A percentile compares a stretch with the other conserved stretches of the same genome.
These are phyloP conservation scores for Xyrauchen texanus DNA, from an alignment of 2,113 vertebrate species.

Conservation along the genomic window DNA sequence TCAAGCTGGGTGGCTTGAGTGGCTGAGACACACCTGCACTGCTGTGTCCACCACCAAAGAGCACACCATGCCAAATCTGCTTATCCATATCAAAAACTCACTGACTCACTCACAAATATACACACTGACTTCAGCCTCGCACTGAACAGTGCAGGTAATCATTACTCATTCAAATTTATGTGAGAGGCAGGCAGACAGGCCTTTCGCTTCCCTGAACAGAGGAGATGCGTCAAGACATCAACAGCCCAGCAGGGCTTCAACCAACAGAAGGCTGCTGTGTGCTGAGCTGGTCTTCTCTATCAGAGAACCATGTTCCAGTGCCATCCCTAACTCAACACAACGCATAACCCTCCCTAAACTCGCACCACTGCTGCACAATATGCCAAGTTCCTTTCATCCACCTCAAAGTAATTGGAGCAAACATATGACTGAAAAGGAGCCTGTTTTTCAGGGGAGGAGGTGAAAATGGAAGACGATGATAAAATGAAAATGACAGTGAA, in stretches of 20 bases:
- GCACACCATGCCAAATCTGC: constrained; percentile 83
- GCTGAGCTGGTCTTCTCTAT: constrained; percentile 94
- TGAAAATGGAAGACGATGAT: constrained; percentile 29
- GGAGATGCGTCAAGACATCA: constrained; percentile 97
- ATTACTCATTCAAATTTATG: constrained; percentile 98
- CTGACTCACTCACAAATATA: constrained; percentile 29
- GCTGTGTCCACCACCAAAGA: no score
- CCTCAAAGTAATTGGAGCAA: constrained; percentile 46
- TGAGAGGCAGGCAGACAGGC: constrained; percentile 91
- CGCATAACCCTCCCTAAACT: constrained; percentile 6
- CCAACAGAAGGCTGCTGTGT: constrained; percentile 97
- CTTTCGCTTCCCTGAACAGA: constrained; percentile 85
- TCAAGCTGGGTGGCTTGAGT: constrained; percentile 43
- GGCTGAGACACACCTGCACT: constrained; percentile 88
- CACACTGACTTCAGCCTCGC: constrained; percentile 75
- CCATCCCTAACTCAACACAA: constrained; percentile 45
- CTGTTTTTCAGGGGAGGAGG: constrained; percentile 34
- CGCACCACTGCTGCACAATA: constrained; percentile 10
- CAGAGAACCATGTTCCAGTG: constrained; percentile 83
- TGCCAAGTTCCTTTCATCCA: constrained; percentile 36
- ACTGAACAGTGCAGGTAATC: constrained; percentile 82
- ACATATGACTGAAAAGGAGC: constrained; percentile 19
- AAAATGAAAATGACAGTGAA: constrained; percentile 19
- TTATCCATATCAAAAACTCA: constrained; percentile 56
- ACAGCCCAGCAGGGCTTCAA: constrained; percentile 94